These are phyloP conservation scores for Acronicta alni DNA, from an alignment of 2,888 invertebrate species.

Conservation along the genomic window DNA sequence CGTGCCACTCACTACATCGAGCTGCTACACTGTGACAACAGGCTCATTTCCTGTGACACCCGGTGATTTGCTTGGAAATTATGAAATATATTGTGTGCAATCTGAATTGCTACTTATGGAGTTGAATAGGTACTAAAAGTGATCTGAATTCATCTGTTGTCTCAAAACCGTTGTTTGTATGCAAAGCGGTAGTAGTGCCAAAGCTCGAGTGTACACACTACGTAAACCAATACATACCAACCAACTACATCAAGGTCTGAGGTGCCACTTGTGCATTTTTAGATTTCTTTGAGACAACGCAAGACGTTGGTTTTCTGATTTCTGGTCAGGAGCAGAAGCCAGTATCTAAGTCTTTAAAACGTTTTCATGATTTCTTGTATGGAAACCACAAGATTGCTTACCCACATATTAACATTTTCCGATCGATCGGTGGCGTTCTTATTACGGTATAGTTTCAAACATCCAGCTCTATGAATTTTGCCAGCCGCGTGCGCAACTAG, in stretches of 20 bases:
- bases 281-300: no score
- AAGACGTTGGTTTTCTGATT: no score
- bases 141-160: constrained; percentile 16
- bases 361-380: no score
- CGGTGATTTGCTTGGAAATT: background rate
- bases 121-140: background rate
- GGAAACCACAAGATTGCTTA: no score
- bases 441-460: constrained; percentile 3
- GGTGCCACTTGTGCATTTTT: no score
- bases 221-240: background rate
- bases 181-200: background rate
- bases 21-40: constrained; percentile 16
- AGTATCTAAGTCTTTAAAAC: no score
- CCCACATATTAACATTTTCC: no score
- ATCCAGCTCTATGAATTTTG: constrained; percentile 15
- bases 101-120: background rate
- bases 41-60: constrained; percentile 39
- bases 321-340: no score
- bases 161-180: constrained; percentile 27
- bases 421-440: no score
- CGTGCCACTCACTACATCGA: constrained; percentile 5
- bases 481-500: constrained; percentile 7
- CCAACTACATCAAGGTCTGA: no score
- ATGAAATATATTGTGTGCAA: background rate
- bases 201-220: background rate